Evolutionary conservation across 2,888 invertebrate genomes (phyloP).

Genomic region (Caradrina clavipalpis): DNA sequence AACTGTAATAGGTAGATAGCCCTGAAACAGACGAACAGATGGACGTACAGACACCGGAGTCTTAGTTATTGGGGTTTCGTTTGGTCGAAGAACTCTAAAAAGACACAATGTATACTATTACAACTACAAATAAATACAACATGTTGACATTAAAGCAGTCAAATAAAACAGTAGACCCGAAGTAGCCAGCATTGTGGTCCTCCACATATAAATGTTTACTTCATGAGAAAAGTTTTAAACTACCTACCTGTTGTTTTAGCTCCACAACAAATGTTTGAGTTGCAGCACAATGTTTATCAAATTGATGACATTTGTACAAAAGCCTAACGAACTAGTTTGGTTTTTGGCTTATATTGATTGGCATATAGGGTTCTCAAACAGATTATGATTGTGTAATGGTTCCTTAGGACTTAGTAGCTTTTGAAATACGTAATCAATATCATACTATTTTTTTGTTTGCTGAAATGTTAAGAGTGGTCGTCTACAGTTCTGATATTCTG

Average conservation of each 20-base stretch:
- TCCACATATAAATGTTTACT: slow-evolving; percentile 41
- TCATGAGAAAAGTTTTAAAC: slow-evolving; percentile 31
- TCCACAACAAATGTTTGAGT: slow-evolving; percentile 22
- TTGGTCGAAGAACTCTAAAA: too few relatives aligned
- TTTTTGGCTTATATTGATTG: not conserved
- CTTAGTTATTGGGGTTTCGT: too few relatives aligned
- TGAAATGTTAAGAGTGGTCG: too few relatives aligned
- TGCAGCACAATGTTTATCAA: slow-evolving; percentile 14
- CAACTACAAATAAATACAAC: slow-evolving; percentile 10
- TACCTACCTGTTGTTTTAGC: slow-evolving; percentile 41
- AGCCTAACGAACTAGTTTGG: not conserved
- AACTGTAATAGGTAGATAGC: too few relatives aligned
- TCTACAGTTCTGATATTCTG: too few relatives aligned
- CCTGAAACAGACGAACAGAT: too few relatives aligned
- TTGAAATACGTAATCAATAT: too few relatives aligned
- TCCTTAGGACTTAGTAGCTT: too few relatives aligned
- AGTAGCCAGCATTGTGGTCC: slow-evolving; percentile 25
- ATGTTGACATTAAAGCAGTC: slow-evolving; percentile 15
- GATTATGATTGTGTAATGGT: too few relatives aligned
- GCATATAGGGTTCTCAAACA: not conserved
- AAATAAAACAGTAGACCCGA: slow-evolving; percentile 35
- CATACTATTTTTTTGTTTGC: too few relatives aligned
- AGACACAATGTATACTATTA: too few relatives aligned
- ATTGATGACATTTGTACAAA: slow-evolving; percentile 6
- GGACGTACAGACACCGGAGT: too few relatives aligned